These are phyloP conservation scores for Zhengitettix transpicula DNA, from an alignment of 2,888 invertebrate species.

Conservation along the genomic window DNA sequence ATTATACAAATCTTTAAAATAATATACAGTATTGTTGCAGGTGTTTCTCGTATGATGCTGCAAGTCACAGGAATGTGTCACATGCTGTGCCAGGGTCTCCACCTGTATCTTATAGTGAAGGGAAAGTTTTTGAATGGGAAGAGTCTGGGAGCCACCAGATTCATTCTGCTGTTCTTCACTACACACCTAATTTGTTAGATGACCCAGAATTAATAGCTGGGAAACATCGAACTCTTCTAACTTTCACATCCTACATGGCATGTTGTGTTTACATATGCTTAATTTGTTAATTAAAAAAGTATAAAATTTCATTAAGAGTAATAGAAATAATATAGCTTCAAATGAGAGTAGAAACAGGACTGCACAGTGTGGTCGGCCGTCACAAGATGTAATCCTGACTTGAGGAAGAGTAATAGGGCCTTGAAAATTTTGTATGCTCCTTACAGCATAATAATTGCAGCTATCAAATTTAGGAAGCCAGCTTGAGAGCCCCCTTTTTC, in stretches of 20 bases:
- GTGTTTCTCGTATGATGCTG: constrained; percentile 57
- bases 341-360: background rate
- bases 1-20: no score
- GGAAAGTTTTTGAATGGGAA: constrained; percentile 35
- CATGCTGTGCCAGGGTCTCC: constrained; percentile 31
- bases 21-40: constrained; percentile 25
- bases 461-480: no score
- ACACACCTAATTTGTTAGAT: constrained; percentile 78
- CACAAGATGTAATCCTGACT: no score
- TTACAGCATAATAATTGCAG: no score
- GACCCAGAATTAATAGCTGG: constrained; percentile 85
- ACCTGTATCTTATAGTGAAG: constrained; percentile 27
- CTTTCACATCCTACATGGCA: constrained; percentile 74
- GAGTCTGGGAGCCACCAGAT: constrained; percentile 19
- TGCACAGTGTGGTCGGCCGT: no score
- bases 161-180: constrained; percentile 26
- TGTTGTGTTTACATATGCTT: constrained; percentile 7
- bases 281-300: background rate
- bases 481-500: no score
- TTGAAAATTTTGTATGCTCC: no score
- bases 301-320: background rate
- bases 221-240: constrained; percentile 70
- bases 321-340: background rate
- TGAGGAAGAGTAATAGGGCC: no score
- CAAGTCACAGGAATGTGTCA: constrained; percentile 36